These are phyloP conservation scores for Micromesistius poutassou DNA, from an alignment of 2,797 vertebrate species.

Conservation along the genomic window DNA sequence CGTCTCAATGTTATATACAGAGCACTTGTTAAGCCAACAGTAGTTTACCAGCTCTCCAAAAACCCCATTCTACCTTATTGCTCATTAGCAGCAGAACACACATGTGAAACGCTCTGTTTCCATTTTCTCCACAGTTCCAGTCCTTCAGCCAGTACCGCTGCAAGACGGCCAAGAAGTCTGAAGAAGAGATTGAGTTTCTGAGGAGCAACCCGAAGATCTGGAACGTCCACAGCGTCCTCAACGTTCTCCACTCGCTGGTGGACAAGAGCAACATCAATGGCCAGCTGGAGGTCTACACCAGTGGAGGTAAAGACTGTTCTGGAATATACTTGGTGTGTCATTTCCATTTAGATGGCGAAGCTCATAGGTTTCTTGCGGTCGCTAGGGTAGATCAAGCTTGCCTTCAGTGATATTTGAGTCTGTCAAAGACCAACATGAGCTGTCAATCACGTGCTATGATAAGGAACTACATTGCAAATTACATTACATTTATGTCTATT, in stretches of 20 bases:
- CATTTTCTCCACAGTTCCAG: slow-evolving; percentile 80
- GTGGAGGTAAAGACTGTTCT: slow-evolving; percentile 79
- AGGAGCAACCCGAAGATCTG: slow-evolving; percentile 98
- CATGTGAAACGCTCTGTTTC: not conserved
- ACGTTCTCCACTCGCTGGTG: slow-evolving; percentile 94
- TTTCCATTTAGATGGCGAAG: not conserved
- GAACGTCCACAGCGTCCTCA: slow-evolving; percentile 98
- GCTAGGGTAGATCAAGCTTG: too few relatives aligned
- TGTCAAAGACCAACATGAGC: too few relatives aligned
- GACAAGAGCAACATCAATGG: slow-evolving; percentile 99
- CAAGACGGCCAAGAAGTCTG: slow-evolving; percentile 95
- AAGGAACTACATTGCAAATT: too few relatives aligned
- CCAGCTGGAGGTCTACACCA: slow-evolving; percentile 98
- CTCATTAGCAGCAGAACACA: too few relatives aligned
- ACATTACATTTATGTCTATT: too few relatives aligned
- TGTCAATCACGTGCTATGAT: too few relatives aligned
- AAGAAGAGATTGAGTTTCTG: slow-evolving; percentile 96
- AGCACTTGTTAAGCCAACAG: too few relatives aligned
- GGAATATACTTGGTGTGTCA: not conserved
- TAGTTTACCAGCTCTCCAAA: too few relatives aligned
- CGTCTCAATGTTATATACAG: too few relatives aligned
- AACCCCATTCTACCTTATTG: too few relatives aligned
- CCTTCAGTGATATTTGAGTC: too few relatives aligned
- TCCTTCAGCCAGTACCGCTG: slow-evolving; percentile 99
- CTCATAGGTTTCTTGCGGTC: not conserved